These are phyloP conservation scores for Patella pellucida DNA, from an alignment of 2,888 invertebrate species.

Conservation along the genomic window DNA sequence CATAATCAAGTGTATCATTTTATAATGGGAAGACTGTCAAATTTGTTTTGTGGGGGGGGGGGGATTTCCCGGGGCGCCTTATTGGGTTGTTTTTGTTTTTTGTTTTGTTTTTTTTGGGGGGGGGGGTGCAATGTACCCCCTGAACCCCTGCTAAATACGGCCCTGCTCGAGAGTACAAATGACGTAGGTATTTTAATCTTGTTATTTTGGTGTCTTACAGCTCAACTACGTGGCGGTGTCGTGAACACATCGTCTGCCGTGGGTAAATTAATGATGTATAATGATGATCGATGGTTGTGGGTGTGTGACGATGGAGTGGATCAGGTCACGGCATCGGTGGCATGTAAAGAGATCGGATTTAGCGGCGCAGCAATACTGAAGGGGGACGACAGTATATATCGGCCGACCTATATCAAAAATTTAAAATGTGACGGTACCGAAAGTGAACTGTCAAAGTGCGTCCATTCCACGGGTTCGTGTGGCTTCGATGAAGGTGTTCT, in stretches of 20 bases:
- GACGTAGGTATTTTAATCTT: too few relatives aligned
- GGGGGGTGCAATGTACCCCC: too few relatives aligned
- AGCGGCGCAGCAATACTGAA: constrained; percentile 21
- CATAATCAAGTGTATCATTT: too few relatives aligned
- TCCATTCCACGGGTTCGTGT: constrained; percentile 33
- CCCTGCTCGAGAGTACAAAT: too few relatives aligned
- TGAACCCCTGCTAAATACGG: too few relatives aligned
- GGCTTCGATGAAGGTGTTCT: constrained; percentile 37
- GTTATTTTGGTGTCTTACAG: too few relatives aligned
- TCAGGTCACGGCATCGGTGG: constrained; percentile 77
- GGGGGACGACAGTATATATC: constrained; percentile 1
- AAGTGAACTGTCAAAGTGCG: constrained; percentile 33
- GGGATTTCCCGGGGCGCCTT: too few relatives aligned
- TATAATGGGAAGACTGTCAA: too few relatives aligned
- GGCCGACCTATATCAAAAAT: constrained; percentile 37
- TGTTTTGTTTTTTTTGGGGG: too few relatives aligned
- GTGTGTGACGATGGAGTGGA: constrained; percentile 83
- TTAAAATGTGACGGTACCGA: constrained; percentile 43
- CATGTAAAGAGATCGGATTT: constrained; percentile 80
- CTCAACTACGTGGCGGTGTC: too few relatives aligned
- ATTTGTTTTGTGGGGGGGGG: too few relatives aligned
- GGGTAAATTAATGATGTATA: constrained; percentile 29
- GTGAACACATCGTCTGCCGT: constrained; percentile 18
- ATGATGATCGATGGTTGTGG: constrained; percentile 75
- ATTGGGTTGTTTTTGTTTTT: too few relatives aligned